Base-by-base conservation (phyloP, 2,113 vertebrate genomes). In the Sporophila hypoxantha region DNA sequence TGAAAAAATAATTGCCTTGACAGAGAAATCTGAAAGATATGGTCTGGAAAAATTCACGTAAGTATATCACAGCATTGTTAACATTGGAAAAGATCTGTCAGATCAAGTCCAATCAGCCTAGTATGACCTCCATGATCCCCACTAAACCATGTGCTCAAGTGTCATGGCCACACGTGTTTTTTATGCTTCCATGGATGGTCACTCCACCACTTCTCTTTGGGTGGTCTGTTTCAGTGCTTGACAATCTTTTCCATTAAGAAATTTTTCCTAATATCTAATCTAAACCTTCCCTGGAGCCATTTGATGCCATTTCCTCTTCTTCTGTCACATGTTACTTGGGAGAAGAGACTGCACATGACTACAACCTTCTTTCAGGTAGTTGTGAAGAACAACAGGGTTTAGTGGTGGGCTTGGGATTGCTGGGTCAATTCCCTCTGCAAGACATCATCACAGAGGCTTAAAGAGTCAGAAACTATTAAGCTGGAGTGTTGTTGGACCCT, bases 141-240 rank as follows among this genome's bases (percentile, higher is more conserved):
- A 32, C 10, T 78, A 32, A 56, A 64, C 42, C 10, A 5, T 41
- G 32, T 15, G 11, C 75, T 64, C 36, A 71, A 23, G 17, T 32
- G 25, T 26, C 25, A 17, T 13, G 12, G 32, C 36, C 42, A 49
- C 30, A 30, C 0, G 0, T 9, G 15, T 42, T 70, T 42, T 32
- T 21, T 32, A 5, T 15, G 26, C 6, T 32, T 36, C 21, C 21
- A 22, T 34, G 57, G 17, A 30, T 34, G 10, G 11, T 62, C 14
- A 23, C 14, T 49, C 17, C 9, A 41, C 9, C 26, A 6, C 17
- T 49, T 32, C 20, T 17, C 9, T 34, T 52, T 27, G 12, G 5
- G 26, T 17, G n/a, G 5, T 42, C 50, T 78, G 11, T 34, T 47
- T 22, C 62, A 60, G 18, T 23, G 23, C 12, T 68, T 1, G 37